Evolutionary conservation across 2,113 vertebrate genomes (phyloP), one percentile per base, ranked within the genome.

Genomic region (Apteryx owenii): DNA sequence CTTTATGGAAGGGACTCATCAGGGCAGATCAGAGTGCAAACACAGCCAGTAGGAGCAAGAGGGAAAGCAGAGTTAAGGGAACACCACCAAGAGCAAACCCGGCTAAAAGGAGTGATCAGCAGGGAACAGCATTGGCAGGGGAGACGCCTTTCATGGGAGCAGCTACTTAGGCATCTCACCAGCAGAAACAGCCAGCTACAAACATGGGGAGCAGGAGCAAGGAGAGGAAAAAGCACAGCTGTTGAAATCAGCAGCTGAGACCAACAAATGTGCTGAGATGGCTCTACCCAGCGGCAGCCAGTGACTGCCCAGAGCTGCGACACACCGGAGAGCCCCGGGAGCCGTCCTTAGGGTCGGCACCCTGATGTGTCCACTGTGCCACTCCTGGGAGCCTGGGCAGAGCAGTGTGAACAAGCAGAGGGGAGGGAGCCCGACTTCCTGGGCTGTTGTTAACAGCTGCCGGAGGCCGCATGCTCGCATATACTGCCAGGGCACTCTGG

Each of bases 111-210:
- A 61, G 19, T 2, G 16, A 21, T 23, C 29, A 42, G 65, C 79
- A 65, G 25, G 9, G 61, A 38, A 29, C 46, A 88, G 36, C 72
- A 58, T 62, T 0, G 3, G 48, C 0, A 1, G 3, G 4, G 14
- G 2, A 44, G 12, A 65, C 28, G 9, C 46, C 46, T 48, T 48
- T 48, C 46, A 48, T 19, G 46, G 46, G 46, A 48, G 46, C 46
- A 48, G 46, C 46, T 48, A 48, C 46, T 48, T 48, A 48, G 46
- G 46, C 48, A 29, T 44, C 46, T 85, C 25, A 66, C 25, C 56
- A 11, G 0, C 29, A 36, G 14, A 22, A 10, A 13, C 31, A 56
- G 16, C 40, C 68, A 78, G 1, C 64, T 23, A 8, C 0, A 5
- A 76, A n/a, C 53, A 26, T 0, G 15, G 44, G 76, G 80, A 83